Base-by-base conservation (phyloP, 1,140 invertebrate genomes). In the Philotrypesis tridentata region DNA sequence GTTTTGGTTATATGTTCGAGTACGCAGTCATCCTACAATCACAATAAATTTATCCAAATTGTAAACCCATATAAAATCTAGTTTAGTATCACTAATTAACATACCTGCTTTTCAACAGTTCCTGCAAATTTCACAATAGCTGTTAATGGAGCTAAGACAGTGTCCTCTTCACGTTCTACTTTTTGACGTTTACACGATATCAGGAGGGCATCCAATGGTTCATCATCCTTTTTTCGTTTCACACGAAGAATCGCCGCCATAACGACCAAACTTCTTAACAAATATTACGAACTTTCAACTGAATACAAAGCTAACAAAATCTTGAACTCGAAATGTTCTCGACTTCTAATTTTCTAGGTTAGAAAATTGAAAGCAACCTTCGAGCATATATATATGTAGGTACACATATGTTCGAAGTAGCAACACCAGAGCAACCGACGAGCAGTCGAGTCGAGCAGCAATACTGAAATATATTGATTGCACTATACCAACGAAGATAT, bases 211-310 rank as follows among this genome's bases (percentile, higher is more conserved):
- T 92, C 90, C 73, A 90, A 88, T 1, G 93, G 93, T 80, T 94
- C 93, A 75, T 93, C 93, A 33, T 93, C 91, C 48, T 91, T 91
- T 84, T 90, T 90, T 7, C 93, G 90, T 87, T 94, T 94, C 17
- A 94, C 91, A 71, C 93, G 90, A 72, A 94, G 89, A 79, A 94
- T 90, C 12, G 93, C 91, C 23, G 93, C 89, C 93, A 94, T 94
- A 83, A 85, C 83, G 14, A 74, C n/a, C 29, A 21, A 70, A 25
- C 23, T 43, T 43, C 17, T 43, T 9, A 67, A 27, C 29, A 5
- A 61, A 75, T 61, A 31, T 63, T 60, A 21, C 3, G 27, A 74
- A 55, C 4, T 74, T 29, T 4, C 11, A 0, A 55, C 7, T 55
- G n/a, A 21, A 21, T 55, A 55, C 2, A 55, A 55, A 55, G 21